A percentile compares a stretch with the other conserved stretches of the same genome.
These are phyloP conservation scores for Phymanthus crucifer DNA, from an alignment of 92 coral and sea anemone genomes.

Conservation along the genomic window DNA sequence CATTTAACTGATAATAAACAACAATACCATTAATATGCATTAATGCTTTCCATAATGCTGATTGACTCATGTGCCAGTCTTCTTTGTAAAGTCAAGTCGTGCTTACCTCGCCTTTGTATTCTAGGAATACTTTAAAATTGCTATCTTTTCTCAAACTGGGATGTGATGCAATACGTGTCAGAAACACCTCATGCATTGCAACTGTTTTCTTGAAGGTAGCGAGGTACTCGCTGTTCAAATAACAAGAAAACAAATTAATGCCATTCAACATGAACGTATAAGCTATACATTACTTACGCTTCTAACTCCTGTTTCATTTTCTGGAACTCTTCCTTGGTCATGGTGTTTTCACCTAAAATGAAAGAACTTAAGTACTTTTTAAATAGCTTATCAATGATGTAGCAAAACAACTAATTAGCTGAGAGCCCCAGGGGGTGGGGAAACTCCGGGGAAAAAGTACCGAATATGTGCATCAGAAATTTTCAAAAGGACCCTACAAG, in stretches of 20 bases:
- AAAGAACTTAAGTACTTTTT: background rate
- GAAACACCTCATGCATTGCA: constrained; percentile 99
- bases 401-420: too few relatives aligned
- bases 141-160: constrained; percentile 96
- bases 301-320: constrained; percentile 98
- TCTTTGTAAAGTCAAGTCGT: background rate
- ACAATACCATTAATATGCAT: too few relatives aligned
- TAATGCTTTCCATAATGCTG: too few relatives aligned
- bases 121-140: constrained; percentile 96
- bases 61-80: too few relatives aligned
- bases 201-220: constrained; percentile 99
- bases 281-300: constrained; percentile 71
- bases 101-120: constrained; percentile 93
- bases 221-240: constrained; percentile 84
- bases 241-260: background rate
- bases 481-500: too few relatives aligned
- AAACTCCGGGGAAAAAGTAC: too few relatives aligned
- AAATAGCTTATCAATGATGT: too few relatives aligned
- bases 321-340: constrained; percentile 98
- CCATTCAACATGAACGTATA: background rate
- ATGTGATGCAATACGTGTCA: constrained; percentile 92
- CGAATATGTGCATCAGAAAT: too few relatives aligned
- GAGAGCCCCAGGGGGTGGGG: too few relatives aligned
- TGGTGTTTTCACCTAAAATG: constrained; percentile 84
- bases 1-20: constrained; percentile 65